Percentiles rank a stretch among this genome's conserved stretches.
phyloP scores from a whole-genome alignment of 2,888 invertebrate species.

The Podabrus alpinus region DNA sequence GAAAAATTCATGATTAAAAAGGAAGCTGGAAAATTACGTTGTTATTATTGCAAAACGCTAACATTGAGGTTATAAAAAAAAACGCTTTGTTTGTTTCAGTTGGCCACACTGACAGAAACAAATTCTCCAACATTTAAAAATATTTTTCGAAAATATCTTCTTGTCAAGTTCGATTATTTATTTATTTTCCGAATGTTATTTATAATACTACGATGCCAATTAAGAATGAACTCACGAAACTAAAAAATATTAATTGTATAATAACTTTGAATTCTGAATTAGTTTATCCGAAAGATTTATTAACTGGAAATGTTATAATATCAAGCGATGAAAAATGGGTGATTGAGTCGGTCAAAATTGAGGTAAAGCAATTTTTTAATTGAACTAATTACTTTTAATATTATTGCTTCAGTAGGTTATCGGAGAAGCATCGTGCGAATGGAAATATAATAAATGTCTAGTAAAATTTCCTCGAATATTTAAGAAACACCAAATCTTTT shows the following conservation, averaged over 20 bases:
- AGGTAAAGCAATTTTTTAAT: slow-evolving; percentile 24
- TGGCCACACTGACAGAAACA: neutral
- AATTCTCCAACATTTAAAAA: neutral
- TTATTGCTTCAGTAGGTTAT: slow-evolving; percentile 29
- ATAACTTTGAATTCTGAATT: slow-evolving; percentile 24
- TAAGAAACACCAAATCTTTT: slow-evolving; percentile 25
- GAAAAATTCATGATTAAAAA: slow-evolving; percentile 21
- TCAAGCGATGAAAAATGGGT: neutral
- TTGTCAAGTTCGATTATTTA: neutral
- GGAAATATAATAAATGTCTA: slow-evolving; percentile 24
- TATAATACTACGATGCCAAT: neutral
- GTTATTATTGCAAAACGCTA: neutral
- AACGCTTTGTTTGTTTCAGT: neutral
- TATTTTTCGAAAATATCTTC: neutral
- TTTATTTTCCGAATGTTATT: neutral
- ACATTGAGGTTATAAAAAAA: neutral
- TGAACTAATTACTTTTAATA: neutral
- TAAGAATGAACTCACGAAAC: neutral
- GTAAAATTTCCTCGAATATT: slow-evolving; percentile 23
- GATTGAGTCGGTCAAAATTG: slow-evolving; percentile 33
- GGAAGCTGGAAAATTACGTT: neutral
- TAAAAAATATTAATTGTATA: neutral
- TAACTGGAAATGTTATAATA: slow-evolving; percentile 25
- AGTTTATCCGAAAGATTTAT: slow-evolving; percentile 29
- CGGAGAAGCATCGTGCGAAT: slow-evolving; percentile 38